Evolutionary conservation across 2,797 vertebrate species (phyloP), one percentile per base, ranked within the genome.

Genomic region (Labroides dimidiatus): DNA sequence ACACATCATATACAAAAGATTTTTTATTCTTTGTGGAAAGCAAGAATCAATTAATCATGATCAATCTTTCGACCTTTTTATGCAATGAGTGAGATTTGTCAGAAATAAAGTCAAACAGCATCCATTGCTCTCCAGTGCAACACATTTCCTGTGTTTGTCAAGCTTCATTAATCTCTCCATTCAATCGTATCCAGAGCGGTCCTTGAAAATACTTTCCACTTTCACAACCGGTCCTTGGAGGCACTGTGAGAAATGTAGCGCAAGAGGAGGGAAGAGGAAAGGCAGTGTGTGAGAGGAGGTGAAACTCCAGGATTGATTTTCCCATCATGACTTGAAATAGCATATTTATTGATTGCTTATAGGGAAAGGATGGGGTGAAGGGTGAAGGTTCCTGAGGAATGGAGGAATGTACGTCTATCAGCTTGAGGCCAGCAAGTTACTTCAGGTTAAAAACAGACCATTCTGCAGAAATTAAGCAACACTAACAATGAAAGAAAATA

Each of bases 321-420:
- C 63, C 84, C 88, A 90, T 88, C 78, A 89, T 62, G 33, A 67
- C 81, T 90, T 91, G 82, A 94, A 94, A 91, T 80, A 87, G 57
- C 50, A 89, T 91, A 94, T 92, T 89, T 92, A 94, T 91, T 90
- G 91, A 93, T 92, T 90, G 65, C 74, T 78, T 90, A 80, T 88
- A 78, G 60, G 84, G 72, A 44, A 68, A 14, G 13, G 68, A 59
- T 51, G 58, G 62, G 53, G 68, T 77, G 63, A 74, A 61, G 78
- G 65, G 65, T 81, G 72, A 81, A 70, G 75, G 80, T 78, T 13
- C 6, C 36, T 24, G 33, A 30, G 54, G 53, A 77, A 66, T 63
- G 52, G 64, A 59, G 68, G 57, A 63, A 80, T 66, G 19, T 41
- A 74, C 73, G 62, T 67, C 44, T 54, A 39, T 72, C 56, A 12